Evolutionary conservation across 2,113 vertebrate genomes (phyloP), one percentile per base, ranked within the genome.

Genomic region (Brachirus orientalis): DNA sequence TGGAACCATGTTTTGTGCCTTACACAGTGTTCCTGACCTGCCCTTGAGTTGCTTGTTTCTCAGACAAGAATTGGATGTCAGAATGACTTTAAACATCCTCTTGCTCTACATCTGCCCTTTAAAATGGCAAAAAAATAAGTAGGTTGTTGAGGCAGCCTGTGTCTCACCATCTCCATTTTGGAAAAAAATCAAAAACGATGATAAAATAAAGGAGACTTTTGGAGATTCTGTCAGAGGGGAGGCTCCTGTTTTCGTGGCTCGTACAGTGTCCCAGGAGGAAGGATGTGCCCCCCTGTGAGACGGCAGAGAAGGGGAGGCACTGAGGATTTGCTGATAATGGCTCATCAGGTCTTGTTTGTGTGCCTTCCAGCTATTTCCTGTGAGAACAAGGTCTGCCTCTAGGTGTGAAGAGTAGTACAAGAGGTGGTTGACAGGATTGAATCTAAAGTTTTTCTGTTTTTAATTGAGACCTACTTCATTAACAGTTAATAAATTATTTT

Each of bases 271-370:
- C 57, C 72, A 14, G 7, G 11, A 57, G 82, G 43, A 52, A 8
- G 16, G 2, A 9, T 28, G 3, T 28, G n/a, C 9, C 53, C 46
- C 52, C 75, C 53, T 62, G 56, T 45, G 78, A 65, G 69, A 56
- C 37, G 16, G 44, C 7, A 10, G 45, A 10, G 50, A 66, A 64
- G 10, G 17, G 14, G 35, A 50, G 64, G 61, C 59, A 36, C 70
- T 10, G 2, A 35, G 18, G 35, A 40, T n/a, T 3, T 12, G 2
- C 33, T 54, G 68, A 16, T 76, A 76, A 86, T 77, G 58, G 54
- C 69, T 54, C 82, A 83, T 76, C 18, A 35, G 79, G 60, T 51
- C 47, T 77, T 85, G 83, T 88, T 89, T 86, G 61, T 82, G 70
- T 38, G 22, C 58, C 52, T 74, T 61, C 17, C 57, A 17, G 1